Percentiles rank a stretch among this genome's conserved stretches.
phyloP scores from a whole-genome alignment of 2,888 invertebrate species.

The Apocheima hispidaria region DNA sequence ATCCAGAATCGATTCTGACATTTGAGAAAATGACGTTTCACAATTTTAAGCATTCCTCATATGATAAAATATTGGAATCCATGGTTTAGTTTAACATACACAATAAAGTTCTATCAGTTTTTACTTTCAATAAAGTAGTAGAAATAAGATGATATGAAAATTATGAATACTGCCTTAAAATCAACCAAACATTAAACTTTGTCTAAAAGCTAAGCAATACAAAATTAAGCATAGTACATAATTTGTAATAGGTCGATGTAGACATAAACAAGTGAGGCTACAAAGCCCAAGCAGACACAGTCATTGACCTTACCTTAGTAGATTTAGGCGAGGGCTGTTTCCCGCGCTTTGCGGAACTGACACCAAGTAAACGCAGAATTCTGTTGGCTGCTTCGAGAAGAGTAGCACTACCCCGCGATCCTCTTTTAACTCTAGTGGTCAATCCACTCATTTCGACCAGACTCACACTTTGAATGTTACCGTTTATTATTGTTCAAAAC shows the following conservation, averaged over 20 bases:
- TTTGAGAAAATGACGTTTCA: not conserved
- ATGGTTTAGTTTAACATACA: not conserved
- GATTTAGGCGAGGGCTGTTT: conserved; percentile 84
- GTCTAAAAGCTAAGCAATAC: conserved; percentile 1
- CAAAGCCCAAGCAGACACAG: conserved; percentile 62
- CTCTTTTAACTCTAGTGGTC: conserved; percentile 84
- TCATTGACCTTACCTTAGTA: conserved; percentile 84
- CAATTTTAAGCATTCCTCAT: not conserved
- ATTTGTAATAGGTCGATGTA: conserved; percentile 29
- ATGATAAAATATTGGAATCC: not conserved
- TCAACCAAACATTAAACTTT: not conserved
- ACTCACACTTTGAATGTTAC: conserved; percentile 66
- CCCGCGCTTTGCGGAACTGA: conserved; percentile 84
- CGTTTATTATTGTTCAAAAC: conserved; percentile 71
- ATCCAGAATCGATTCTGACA: not conserved
- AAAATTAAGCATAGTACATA: conserved; percentile 13
- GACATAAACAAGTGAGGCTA: conserved; percentile 56
- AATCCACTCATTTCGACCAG: conserved; percentile 85
- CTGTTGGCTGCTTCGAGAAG: conserved; percentile 85
- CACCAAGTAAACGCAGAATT: conserved; percentile 83
- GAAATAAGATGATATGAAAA: not conserved
- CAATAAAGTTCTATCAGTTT: not conserved
- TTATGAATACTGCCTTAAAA: not conserved
- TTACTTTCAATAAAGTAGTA: not conserved
- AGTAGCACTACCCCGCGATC: conserved; percentile 85